These are phyloP conservation scores for Eurystomus glaucurus DNA, from an alignment of 2,797 vertebrate genomes.

Conservation along the genomic window DNA sequence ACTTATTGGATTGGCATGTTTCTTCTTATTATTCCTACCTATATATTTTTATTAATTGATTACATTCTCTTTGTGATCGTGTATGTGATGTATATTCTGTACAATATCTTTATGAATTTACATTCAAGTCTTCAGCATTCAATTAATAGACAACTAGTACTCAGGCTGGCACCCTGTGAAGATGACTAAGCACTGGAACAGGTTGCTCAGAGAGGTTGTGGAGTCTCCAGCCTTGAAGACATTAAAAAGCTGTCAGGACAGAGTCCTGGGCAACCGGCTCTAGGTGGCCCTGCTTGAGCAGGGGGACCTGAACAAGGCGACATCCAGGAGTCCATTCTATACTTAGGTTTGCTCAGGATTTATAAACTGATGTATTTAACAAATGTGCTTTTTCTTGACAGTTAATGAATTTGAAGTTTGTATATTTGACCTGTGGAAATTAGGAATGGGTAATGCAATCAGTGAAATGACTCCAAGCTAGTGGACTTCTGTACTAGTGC, in stretches of 20 bases:
- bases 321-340: background rate
- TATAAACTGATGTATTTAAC: background rate
- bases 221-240: background rate
- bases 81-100: too few relatives aligned
- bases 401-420: background rate
- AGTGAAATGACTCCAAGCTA: background rate
- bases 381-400: background rate
- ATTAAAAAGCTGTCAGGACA: background rate
- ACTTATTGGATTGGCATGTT: background rate
- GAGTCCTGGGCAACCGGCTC: background rate
- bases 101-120: background rate
- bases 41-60: background rate
- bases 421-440: background rate
- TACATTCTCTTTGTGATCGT: background rate
- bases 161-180: background rate
- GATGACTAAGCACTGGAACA: background rate
- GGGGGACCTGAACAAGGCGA: background rate
- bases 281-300: background rate
- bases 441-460: background rate
- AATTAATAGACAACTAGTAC: background rate
- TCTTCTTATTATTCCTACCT: background rate
- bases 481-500: background rate
- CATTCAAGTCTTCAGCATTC: background rate
- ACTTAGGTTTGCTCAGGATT: background rate
- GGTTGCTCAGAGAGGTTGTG: background rate